Base-by-base conservation (phyloP, 2,113 vertebrate species). In the Nothocercus julius region DNA sequence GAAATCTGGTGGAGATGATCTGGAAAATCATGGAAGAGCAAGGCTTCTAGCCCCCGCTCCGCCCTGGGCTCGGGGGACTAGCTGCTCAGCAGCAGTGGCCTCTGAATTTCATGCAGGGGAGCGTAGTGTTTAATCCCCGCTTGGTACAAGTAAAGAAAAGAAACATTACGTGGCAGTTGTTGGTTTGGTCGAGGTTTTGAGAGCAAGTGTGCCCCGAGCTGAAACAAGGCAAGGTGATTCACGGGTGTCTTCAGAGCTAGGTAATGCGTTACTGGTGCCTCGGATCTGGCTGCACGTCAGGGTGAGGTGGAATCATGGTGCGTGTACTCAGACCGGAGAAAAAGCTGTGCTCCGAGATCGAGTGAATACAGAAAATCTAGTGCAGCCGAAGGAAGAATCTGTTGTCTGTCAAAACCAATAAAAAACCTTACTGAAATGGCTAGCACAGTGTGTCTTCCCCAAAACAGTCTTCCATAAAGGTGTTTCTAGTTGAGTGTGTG, bases 281-380 rank as follows among this genome's bases (percentile, higher is more conserved):
- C 0, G 19, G 7, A 1, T 32, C 62, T 64, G 47, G 15, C 27
- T 45, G 56, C 53, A 18, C 1, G 0, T 3, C 47, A 68, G 34
- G 18, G 9, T 53, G 79, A 45, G 42, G 30, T 66, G 30, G 66
- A 27, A 80, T 17, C 17, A 44, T 42, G 44, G 21, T 36, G 42
- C 42, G 0, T 40, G 13, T 2, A 1, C 19, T 68, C 34, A 51
- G n/a, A 32, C 24, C 25, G 24, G 28, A 40, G 42, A 66, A n/a
- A 49, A 47, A 42, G 36, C 67, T 79, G 32, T 34, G 24, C 34
- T 34, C 49, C 34, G 69, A 53, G 73, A 44, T 32, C 13, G 34
- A 40, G 67, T 9, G 58, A 70, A 64, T 34, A 32, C 42, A 72
- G 75, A 73, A 69, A 54, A 72, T 74, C 7, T 32, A 25, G 18